These are phyloP conservation scores for Leptura quadrifasciata DNA, from an alignment of 2,888 invertebrate species.

Conservation along the genomic window DNA sequence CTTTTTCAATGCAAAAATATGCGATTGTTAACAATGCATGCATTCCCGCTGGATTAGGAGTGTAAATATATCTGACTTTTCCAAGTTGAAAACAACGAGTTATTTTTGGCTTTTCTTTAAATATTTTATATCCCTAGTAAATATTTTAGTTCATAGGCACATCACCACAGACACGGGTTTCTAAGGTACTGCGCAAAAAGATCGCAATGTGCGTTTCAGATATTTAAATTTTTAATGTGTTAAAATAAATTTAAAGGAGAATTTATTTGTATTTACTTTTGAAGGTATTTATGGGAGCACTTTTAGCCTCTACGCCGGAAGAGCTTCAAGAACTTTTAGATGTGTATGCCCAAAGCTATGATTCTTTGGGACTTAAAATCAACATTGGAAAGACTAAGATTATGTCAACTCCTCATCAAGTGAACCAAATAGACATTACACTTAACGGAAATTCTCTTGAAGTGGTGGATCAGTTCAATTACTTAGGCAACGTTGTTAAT, in stretches of 20 bases:
- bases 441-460: too few species aligned
- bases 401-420: too few species aligned
- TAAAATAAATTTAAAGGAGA: neutral
- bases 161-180: neutral
- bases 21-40: neutral
- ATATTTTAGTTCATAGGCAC: neutral
- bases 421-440: too few species aligned
- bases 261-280: constrained; percentile 11
- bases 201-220: constrained; percentile 9
- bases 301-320: too few species aligned
- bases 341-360: too few species aligned
- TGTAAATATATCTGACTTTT: neutral
- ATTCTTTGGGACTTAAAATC: too few species aligned
- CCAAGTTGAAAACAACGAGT: constrained; percentile 9
- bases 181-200: constrained; percentile 12
- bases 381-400: too few species aligned
- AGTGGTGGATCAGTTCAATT: too few species aligned
- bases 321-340: too few species aligned
- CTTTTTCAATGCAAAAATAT: too few species aligned
- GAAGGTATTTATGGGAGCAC: constrained; percentile 8
- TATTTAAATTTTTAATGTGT: neutral
- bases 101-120: constrained; percentile 28
- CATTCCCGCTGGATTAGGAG: neutral
- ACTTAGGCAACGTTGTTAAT: too few species aligned
- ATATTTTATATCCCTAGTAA: constrained; percentile 22